Evolutionary conservation across 2,113 vertebrate genomes (phyloP).

Genomic region (Eleginops maclovinus): DNA sequence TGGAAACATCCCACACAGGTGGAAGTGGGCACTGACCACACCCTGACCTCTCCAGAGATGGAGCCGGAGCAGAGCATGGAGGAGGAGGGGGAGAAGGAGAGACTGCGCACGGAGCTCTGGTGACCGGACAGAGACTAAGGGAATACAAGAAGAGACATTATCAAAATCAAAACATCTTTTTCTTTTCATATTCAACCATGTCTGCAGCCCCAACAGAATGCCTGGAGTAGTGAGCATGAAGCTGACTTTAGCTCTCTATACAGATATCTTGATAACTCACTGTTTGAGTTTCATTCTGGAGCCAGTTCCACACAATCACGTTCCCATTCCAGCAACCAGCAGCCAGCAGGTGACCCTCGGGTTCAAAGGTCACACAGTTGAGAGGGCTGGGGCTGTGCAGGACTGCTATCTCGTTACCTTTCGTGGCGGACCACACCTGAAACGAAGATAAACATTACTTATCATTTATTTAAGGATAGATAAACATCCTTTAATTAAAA

Average conservation of each 20-base stretch:
- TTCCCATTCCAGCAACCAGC: conserved; percentile 87
- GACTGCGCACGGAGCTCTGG: conserved; percentile 80
- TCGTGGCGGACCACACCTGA: conserved; percentile 87
- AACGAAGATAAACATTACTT: not conserved
- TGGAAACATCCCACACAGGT: conserved; percentile 83
- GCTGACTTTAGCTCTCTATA: not conserved
- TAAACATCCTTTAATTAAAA: too few relatives aligned
- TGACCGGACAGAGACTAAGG: conserved; percentile 83
- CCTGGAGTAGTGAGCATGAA: not conserved
- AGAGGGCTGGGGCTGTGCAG: conserved; percentile 75
- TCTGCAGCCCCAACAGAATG: not conserved
- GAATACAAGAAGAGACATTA: not conserved
- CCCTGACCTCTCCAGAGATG: conserved; percentile 84
- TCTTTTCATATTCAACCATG: too few relatives aligned
- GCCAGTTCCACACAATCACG: conserved; percentile 83
- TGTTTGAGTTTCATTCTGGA: conserved; percentile 66
- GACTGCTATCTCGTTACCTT: conserved; percentile 71
- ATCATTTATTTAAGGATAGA: not conserved
- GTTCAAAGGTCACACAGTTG: conserved; percentile 89
- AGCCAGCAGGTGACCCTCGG: conserved; percentile 82
- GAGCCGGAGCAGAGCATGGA: conserved; percentile 84
- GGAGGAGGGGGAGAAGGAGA: conserved; percentile 84
- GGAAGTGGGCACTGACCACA: conserved; percentile 87
- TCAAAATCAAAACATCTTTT: too few relatives aligned
- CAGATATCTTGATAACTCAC: conserved; percentile 61